phyloP scores from a whole-genome alignment of 2,888 invertebrate genomes.

The Stegana nigrithorax region DNA sequence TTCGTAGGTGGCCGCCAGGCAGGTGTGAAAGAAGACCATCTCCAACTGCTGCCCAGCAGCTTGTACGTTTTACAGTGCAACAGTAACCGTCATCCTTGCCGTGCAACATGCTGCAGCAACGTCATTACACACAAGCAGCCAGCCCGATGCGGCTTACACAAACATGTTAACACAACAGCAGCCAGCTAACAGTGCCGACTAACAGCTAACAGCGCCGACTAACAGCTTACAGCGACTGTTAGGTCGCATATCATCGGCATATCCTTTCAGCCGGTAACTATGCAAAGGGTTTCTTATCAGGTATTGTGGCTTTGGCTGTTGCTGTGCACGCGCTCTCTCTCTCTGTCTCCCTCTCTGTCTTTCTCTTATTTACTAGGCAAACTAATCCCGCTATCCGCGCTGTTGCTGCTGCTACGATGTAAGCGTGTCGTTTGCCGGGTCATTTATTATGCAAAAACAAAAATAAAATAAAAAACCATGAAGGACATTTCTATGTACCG shows the following conservation, averaged over 20 bases:
- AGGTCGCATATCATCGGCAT: neutral
- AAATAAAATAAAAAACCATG: no score
- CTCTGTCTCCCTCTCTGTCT: neutral
- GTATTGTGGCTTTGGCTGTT: slow-evolving; percentile 7
- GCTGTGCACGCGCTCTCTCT: neutral
- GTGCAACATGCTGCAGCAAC: slow-evolving; percentile 7
- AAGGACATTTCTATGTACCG: slow-evolving; percentile 52
- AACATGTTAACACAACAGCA: neutral
- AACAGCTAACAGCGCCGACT: neutral
- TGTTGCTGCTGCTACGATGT: slow-evolving; percentile 17
- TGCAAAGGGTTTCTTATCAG: slow-evolving; percentile 42
- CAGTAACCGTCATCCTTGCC: neutral
- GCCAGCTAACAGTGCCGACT: neutral
- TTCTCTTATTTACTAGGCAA: no score
- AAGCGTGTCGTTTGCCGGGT: slow-evolving; percentile 43
- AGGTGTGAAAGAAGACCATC: no score
- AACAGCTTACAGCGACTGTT: neutral
- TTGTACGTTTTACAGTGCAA: no score
- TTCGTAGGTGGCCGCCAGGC: no score
- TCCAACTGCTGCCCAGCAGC: no score
- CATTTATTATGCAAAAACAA: slow-evolving; percentile 52
- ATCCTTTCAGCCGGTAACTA: slow-evolving; percentile 11
- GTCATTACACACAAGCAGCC: neutral
- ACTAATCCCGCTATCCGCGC: neutral
- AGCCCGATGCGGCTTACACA: neutral